phyloP scores from a whole-genome alignment of 2,888 invertebrate species.

The Melieria picta region DNA sequence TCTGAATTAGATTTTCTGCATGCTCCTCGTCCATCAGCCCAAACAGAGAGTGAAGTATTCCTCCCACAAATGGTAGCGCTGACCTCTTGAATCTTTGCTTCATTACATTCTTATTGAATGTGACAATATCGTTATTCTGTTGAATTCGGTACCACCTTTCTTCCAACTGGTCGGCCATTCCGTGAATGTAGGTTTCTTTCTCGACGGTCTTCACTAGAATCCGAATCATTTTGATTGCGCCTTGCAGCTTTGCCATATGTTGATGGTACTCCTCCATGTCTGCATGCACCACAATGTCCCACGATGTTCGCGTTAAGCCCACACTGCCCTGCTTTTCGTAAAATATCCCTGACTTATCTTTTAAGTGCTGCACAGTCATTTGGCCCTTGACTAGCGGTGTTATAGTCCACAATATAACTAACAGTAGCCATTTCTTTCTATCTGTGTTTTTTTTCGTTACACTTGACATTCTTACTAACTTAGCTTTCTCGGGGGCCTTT shows the following conservation, averaged over 20 bases:
- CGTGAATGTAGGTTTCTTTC: not conserved
- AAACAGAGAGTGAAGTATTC: slow-evolving; percentile 14
- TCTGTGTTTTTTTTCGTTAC: too few relatives aligned
- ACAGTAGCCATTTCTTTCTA: too few relatives aligned
- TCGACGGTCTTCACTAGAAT: not conserved
- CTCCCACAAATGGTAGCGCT: slow-evolving; percentile 14
- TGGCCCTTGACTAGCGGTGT: too few relatives aligned
- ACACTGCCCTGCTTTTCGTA: not conserved
- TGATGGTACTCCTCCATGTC: slow-evolving; percentile 2
- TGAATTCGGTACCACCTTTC: not conserved
- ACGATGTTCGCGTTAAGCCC: not conserved
- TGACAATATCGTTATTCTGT: not conserved
- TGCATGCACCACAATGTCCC: not conserved
- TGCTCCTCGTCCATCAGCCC: slow-evolving; percentile 26
- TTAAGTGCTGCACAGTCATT: too few relatives aligned
- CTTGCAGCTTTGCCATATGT: not conserved
- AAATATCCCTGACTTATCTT: too few relatives aligned
- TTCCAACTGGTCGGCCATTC: not conserved
- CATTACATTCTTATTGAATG: not conserved
- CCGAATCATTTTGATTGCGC: not conserved
- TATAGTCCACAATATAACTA: too few relatives aligned
- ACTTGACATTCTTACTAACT: too few relatives aligned
- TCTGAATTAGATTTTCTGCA: not conserved
- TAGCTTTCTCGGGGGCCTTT: too few relatives aligned
- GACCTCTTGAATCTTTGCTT: slow-evolving; percentile 2